Conservation (phyloP, 1,140 invertebrate genomes). For the Lucilia cuprina region DNA sequence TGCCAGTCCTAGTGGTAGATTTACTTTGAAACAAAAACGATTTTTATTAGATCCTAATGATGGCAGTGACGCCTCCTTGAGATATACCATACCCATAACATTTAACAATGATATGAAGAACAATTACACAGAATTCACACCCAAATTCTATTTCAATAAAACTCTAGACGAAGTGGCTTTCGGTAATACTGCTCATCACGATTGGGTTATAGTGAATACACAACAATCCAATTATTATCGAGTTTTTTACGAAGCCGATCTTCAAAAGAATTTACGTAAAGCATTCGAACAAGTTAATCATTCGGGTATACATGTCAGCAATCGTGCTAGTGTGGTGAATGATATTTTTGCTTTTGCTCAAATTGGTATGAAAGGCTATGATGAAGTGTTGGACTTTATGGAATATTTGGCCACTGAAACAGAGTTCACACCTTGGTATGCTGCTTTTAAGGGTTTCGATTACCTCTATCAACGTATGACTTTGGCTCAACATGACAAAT, state of each 20-base stretch:
- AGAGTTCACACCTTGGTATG: constrained; percentile 67
- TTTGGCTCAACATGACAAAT: constrained; percentile 42
- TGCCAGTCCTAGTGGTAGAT: neutral
- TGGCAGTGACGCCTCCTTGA: constrained; percentile 44
- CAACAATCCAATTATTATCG: constrained; percentile 69
- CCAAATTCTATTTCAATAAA: constrained; percentile 60
- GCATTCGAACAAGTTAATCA: constrained; percentile 60
- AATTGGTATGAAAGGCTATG: constrained; percentile 66
- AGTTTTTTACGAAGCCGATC: constrained; percentile 68
- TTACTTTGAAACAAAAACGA: constrained; percentile 60
- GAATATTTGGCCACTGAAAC: constrained; percentile 65
- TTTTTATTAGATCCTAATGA: constrained; percentile 64
- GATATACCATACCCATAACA: constrained; percentile 72
- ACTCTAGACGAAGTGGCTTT: constrained; percentile 35
- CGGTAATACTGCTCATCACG: neutral
- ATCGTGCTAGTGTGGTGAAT: constrained; percentile 79
- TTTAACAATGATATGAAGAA: constrained; percentile 64
- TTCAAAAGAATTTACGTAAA: constrained; percentile 64
- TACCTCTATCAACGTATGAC: constrained; percentile 43
- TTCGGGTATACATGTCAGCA: constrained; percentile 69
- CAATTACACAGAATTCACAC: constrained; percentile 66
- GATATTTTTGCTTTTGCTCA: constrained; percentile 75
- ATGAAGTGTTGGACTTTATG: constrained; percentile 63
- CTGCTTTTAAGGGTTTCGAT: constrained; percentile 56
- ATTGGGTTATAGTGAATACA: constrained; percentile 64